Evolutionary conservation across 1,140 invertebrate species (phyloP).

Genomic region (Glomeris maerens): DNA sequence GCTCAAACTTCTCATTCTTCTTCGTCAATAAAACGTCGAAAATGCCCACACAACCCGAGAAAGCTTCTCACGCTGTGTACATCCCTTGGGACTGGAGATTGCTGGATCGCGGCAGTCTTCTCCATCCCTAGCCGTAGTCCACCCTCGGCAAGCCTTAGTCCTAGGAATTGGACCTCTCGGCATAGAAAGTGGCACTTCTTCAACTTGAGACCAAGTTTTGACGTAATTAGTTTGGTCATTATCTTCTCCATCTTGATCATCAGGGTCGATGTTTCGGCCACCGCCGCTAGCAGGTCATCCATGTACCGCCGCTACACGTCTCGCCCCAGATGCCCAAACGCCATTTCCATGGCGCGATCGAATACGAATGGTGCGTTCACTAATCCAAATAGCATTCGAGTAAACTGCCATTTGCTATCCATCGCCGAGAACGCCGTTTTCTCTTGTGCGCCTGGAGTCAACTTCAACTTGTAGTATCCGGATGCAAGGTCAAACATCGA

Average conservation of each 20-base stretch:
- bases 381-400: background rate
- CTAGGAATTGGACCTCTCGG: background rate
- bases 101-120: too few species aligned
- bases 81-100: slow-evolving; percentile 16
- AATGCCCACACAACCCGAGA: slow-evolving; percentile 24
- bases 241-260: background rate
- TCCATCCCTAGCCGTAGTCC: background rate
- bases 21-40: slow-evolving; percentile 24
- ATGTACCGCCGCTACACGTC: background rate
- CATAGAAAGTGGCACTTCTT: background rate
- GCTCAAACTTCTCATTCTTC: slow-evolving; percentile 19
- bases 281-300: background rate
- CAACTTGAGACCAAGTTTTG: background rate
- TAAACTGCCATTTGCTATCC: background rate
- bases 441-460: background rate
- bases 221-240: background rate
- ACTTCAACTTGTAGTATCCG: background rate
- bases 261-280: background rate
- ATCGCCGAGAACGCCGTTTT: background rate
- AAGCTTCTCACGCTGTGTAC: slow-evolving; percentile 20
- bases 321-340: background rate
- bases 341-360: too few species aligned
- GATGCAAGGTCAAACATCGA: background rate
- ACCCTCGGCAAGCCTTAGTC: background rate
- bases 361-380: too few species aligned